Base-by-base conservation (phyloP, 2,113 vertebrate genomes). In the Enhydra lutris region DNA sequence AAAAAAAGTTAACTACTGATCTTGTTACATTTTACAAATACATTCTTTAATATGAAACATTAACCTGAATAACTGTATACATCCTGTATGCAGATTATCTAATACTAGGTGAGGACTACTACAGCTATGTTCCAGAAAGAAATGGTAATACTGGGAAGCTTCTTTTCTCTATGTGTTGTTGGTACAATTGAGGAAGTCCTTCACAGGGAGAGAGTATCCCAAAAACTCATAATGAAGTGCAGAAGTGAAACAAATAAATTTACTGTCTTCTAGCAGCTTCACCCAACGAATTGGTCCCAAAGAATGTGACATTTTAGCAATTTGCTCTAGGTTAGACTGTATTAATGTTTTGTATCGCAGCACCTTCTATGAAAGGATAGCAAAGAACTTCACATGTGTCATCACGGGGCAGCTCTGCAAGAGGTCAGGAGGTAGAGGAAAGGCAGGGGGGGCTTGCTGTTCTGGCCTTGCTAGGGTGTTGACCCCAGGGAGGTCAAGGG, bases 11-110 rank as follows among this genome's bases (percentile, higher is more conserved):
- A 98, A 98, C 98, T 98, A 98, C 94, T 98, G 93, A 98, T 98
- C 78, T 94, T 97, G 74, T 98, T 98, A 99, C 98, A 98, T 98
- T 99, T 98, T 99, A 99, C 98, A 99, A 98, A 98, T 99, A 99
- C 98, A 99, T 99, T 99, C 98, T 98, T 98, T 97, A 97, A 98
- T 98, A 98, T 97, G 99, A 99, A 99, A 99, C 98, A 98, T 97
- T 97, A 98, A 98, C 97, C 98, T 98, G 98, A 98, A 98, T 98
- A 97, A 98, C 84, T 97, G 83, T 96, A 97, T 98, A 97, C 81
- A 74, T 97, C 97, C 98, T 98, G 95, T 98, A 98, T 95, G 98
- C 81, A 83, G 97, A 97, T 98, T 98, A 98, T 85, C 98, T 99
- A 98, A 97, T 93, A 97, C 98, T 97, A 98, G 96, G 96, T 71